Evolutionary conservation across 1,140 invertebrate species (phyloP).

Genomic region (Anthonomus grandis): DNA sequence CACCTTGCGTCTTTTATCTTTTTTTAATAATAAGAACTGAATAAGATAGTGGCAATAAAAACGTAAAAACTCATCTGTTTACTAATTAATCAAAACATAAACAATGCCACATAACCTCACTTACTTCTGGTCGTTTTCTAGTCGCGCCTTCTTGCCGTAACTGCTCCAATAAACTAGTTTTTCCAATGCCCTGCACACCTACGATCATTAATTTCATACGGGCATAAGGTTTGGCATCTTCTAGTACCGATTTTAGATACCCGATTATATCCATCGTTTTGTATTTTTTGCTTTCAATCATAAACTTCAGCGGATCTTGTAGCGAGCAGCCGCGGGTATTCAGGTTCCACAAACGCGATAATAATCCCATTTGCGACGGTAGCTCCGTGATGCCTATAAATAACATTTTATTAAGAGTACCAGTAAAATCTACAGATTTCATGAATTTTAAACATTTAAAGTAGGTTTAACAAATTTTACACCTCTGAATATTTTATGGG

Average conservation of each 20-base stretch:
- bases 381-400: conserved; percentile 73
- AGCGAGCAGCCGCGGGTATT: conserved; percentile 87
- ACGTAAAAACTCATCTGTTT: neutral
- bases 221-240: conserved; percentile 90
- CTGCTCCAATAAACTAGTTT: conserved; percentile 89
- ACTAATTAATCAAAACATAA: neutral
- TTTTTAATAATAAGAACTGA: neutral
- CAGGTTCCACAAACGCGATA: conserved; percentile 92
- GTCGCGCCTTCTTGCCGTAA: conserved; percentile 81
- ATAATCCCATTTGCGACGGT: conserved; percentile 90
- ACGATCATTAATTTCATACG: conserved; percentile 98
- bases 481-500: no score
- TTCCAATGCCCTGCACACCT: conserved; percentile 90
- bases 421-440: no score
- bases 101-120: conserved; percentile 4
- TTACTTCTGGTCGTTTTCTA: conserved; percentile 72
- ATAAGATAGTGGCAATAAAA: no score
- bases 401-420: conserved; percentile 18
- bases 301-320: conserved; percentile 85
- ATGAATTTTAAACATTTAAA: neutral
- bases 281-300: conserved; percentile 90
- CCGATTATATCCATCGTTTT: conserved; percentile 97
- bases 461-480: no score
- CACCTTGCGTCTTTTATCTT: neutral
- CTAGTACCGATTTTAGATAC: conserved; percentile 86